Conservation (phyloP, 2,113 vertebrate genomes). For the Nycticryphes semicollaris region DNA sequence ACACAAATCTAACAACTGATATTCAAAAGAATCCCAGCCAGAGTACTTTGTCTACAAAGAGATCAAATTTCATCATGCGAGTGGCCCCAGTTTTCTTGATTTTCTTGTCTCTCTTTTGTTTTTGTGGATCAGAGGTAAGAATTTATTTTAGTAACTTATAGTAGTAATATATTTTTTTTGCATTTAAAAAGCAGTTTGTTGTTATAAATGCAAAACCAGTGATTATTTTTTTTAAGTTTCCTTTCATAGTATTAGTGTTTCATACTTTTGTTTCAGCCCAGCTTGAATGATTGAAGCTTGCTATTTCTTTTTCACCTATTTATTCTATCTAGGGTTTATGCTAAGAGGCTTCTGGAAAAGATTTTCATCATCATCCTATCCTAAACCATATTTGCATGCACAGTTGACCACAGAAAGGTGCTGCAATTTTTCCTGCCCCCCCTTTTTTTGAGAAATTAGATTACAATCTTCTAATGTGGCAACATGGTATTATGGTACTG, state of each 20-base stretch:
- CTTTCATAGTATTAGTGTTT: not conserved
- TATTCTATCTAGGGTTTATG: not conserved
- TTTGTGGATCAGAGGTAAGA: conserved; percentile 72
- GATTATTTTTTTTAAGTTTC: not conserved
- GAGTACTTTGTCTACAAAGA: not conserved
- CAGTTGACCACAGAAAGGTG: not conserved
- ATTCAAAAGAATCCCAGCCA: not conserved
- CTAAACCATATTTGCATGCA: not conserved
- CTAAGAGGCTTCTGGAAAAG: not conserved
- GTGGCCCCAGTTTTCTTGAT: not conserved
- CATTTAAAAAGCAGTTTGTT: not conserved
- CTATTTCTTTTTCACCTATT: not conserved
- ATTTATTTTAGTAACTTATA: not conserved
- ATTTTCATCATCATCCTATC: not conserved
- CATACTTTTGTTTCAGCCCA: not conserved
- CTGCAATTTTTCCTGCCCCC: not conserved
- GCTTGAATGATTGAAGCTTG: not conserved
- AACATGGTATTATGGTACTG: rapidly evolving
- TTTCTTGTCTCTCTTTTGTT: conserved; percentile 27
- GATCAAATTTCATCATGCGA: conserved; percentile 66
- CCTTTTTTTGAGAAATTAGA: not conserved
- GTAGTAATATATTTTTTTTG: not conserved
- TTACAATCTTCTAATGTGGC: not conserved
- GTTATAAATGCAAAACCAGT: not conserved
- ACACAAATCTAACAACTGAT: not conserved